Conservation (phyloP, 2,888 invertebrate genomes). For the Eubasilissa splendida region DNA sequence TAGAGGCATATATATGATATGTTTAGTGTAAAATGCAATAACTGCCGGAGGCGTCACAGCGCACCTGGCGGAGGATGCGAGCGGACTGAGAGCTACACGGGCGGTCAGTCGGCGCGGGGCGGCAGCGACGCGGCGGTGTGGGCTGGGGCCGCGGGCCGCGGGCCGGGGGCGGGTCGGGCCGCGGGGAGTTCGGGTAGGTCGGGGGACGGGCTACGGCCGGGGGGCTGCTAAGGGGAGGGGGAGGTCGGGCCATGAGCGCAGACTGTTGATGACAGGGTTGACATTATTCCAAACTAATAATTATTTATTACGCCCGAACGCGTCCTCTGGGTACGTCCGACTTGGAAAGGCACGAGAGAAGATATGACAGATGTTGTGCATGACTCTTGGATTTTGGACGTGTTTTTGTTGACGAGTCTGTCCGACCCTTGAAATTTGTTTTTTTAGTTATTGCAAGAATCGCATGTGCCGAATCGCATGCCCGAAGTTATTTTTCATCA, state of each 20-base stretch:
- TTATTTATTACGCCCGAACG: no score
- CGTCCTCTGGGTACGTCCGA: no score
- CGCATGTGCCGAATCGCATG: no score
- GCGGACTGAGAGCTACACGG: constrained; percentile 23
- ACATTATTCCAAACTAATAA: no score
- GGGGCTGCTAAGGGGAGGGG: not conserved
- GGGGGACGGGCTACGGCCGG: not conserved
- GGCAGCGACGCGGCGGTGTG: not conserved
- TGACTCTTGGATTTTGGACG: no score
- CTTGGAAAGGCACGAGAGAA: no score
- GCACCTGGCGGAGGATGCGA: constrained; percentile 37
- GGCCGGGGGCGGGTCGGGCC: not conserved
- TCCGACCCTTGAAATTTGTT: no score
- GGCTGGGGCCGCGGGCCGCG: not conserved
- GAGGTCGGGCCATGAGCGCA: not conserved
- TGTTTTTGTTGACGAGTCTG: no score
- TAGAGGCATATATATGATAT: constrained; percentile 30
- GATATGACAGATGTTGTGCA: no score
- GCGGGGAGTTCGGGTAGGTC: not conserved
- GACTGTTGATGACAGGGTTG: constrained; percentile 10
- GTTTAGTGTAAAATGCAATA: constrained; percentile 12
- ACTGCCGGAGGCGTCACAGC: constrained; percentile 1
- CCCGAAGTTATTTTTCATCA: no score
- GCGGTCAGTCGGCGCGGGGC: constrained; percentile 14
- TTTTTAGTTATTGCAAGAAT: no score